These are phyloP conservation scores for Melitaea athalia DNA, from an alignment of 2,888 invertebrate genomes.

Conservation along the genomic window DNA sequence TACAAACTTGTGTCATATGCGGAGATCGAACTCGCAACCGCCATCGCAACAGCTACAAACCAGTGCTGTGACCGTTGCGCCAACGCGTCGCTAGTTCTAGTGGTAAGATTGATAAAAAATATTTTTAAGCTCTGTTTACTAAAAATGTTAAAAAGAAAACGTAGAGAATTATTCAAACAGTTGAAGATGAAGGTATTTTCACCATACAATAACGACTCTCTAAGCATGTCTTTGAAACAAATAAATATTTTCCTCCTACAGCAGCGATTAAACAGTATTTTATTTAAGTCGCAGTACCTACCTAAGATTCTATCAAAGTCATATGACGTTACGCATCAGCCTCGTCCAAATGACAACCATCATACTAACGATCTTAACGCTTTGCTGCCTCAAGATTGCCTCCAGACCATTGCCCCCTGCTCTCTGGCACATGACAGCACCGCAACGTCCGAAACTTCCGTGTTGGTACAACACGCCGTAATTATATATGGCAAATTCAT, in stretches of 20 bases:
- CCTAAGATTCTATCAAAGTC: constrained; percentile 33
- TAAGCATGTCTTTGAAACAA: not conserved
- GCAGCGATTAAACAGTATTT: constrained; percentile 1
- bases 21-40: too few relatives aligned
- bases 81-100: too few relatives aligned
- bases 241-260: not conserved
- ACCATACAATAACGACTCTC: not conserved
- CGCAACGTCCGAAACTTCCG: constrained; percentile 72
- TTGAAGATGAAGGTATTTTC: too few relatives aligned
- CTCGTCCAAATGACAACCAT: constrained; percentile 67
- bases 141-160: too few relatives aligned
- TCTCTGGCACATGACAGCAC: constrained; percentile 73
- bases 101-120: too few relatives aligned
- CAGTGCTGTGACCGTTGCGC: too few relatives aligned
- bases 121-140: too few relatives aligned
- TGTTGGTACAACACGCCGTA: constrained; percentile 28
- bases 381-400: constrained; percentile 78
- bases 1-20: too few relatives aligned
- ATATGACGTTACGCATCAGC: constrained; percentile 50
- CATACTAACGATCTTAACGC: constrained; percentile 79
- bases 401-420: constrained; percentile 77
- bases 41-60: too few relatives aligned
- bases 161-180: too few relatives aligned
- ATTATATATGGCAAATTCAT: constrained; percentile 16
- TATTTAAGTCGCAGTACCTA: constrained; percentile 15